Evolutionary conservation across 2,113 vertebrate species (phyloP).

Genomic region (Trematomus loennbergii): DNA sequence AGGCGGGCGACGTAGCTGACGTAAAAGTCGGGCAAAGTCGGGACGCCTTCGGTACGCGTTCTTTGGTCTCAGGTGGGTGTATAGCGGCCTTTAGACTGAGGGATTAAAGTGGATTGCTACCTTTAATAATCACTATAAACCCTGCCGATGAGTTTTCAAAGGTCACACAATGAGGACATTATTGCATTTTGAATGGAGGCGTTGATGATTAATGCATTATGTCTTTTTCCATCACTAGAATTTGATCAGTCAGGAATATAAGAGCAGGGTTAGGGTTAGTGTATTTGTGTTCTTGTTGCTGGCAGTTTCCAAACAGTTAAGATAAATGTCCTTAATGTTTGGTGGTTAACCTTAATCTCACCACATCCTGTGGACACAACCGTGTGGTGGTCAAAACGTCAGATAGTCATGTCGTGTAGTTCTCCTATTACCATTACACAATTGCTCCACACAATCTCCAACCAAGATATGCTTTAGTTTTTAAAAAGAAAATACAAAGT

Average conservation of each 20-base stretch:
- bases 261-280: not conserved
- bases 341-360: not conserved
- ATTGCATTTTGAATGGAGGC: conserved; percentile 5
- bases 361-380: not conserved
- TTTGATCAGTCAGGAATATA: conserved; percentile 16
- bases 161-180: not conserved
- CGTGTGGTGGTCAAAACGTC: not conserved
- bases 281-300: not conserved
- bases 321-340: not conserved
- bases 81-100: too few relatives aligned
- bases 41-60: too few relatives aligned
- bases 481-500: too few relatives aligned
- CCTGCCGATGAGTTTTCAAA: not conserved
- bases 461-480: not conserved
- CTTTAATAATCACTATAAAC: not conserved
- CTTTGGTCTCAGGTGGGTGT: too few relatives aligned
- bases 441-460: too few relatives aligned
- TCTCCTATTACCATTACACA: not conserved
- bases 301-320: not conserved
- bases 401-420: not conserved
- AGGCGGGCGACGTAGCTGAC: too few relatives aligned
- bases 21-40: too few relatives aligned
- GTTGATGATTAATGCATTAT: not conserved
- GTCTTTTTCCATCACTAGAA: not conserved
- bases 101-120: not conserved